Evolutionary conservation across 2,888 invertebrate species (phyloP).

Genomic region (Pristionchus arcanus): DNA sequence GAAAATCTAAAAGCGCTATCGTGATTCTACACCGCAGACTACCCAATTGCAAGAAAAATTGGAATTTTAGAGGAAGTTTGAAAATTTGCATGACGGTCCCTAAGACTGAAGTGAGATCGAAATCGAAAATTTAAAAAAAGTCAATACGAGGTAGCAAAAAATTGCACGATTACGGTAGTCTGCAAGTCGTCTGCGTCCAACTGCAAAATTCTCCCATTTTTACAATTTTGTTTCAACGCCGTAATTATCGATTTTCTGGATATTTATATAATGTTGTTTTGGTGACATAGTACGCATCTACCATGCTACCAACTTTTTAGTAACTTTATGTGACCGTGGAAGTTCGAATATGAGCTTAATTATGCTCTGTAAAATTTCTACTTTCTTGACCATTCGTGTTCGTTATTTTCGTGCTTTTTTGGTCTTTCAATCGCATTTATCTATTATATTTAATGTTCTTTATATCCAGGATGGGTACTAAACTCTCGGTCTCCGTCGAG

Average conservation of each 20-base stretch:
- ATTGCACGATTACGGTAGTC: background rate
- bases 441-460: background rate
- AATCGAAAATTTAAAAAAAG: background rate
- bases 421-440: background rate
- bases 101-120: background rate
- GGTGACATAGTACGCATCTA: background rate
- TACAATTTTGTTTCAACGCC: background rate
- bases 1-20: too few relatives aligned
- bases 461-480: slow-evolving; percentile 71
- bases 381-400: background rate
- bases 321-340: background rate
- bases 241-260: background rate
- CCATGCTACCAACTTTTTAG: background rate
- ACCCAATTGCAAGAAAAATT: too few relatives aligned
- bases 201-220: background rate
- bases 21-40: too few relatives aligned
- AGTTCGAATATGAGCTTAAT: background rate
- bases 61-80: too few relatives aligned
- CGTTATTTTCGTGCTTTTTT: background rate
- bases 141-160: background rate
- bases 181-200: background rate
- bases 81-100: too few relatives aligned
- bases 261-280: background rate
- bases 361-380: background rate
- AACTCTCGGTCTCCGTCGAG: slow-evolving; percentile 73